Percentiles rank a stretch among this genome's conserved stretches.
These are phyloP conservation scores for Galaxias olidus DNA, from an alignment of 2,797 vertebrate genomes.

Conservation along the genomic window DNA sequence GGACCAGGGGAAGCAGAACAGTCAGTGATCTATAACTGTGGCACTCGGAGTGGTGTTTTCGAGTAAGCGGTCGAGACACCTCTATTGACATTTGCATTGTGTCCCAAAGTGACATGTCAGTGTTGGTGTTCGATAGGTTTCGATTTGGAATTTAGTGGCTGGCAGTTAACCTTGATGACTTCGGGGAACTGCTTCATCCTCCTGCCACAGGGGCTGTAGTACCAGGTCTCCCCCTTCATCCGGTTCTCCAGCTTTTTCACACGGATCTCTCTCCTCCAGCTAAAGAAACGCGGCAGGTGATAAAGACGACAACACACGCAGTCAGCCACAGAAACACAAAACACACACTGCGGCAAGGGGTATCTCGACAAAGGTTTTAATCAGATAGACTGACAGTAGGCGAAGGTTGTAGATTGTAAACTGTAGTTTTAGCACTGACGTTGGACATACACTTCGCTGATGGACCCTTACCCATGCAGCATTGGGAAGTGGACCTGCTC, in stretches of 20 bases:
- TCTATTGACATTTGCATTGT: not conserved
- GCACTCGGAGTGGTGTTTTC: too few species aligned
- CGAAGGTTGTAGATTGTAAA: too few species aligned
- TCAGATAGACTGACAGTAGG: too few species aligned
- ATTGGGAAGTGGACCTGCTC: slow-evolving; percentile 92
- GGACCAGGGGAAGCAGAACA: not conserved
- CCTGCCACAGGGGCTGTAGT: slow-evolving; percentile 94
- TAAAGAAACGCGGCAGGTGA: slow-evolving; percentile 46
- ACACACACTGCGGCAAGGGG: too few species aligned
- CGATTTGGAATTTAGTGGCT: too few species aligned
- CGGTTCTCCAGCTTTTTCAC: slow-evolving; percentile 88
- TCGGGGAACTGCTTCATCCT: slow-evolving; percentile 98
- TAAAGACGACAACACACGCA: not conserved
- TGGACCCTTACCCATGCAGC: slow-evolving; percentile 82
- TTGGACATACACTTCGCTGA: not conserved
- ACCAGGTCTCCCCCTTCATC: slow-evolving; percentile 97
- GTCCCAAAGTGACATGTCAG: not conserved
- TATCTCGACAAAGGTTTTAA: too few species aligned
- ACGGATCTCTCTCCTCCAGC: slow-evolving; percentile 92
- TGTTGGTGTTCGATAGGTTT: not conserved
- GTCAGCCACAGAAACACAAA: not conserved
- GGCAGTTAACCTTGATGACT: slow-evolving; percentile 87
- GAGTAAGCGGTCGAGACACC: too few species aligned
- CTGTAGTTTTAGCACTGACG: too few species aligned
- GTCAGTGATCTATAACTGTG: not conserved